These are phyloP conservation scores for Thrips palmi DNA, from an alignment of 1,140 invertebrate species.

Conservation along the genomic window DNA sequence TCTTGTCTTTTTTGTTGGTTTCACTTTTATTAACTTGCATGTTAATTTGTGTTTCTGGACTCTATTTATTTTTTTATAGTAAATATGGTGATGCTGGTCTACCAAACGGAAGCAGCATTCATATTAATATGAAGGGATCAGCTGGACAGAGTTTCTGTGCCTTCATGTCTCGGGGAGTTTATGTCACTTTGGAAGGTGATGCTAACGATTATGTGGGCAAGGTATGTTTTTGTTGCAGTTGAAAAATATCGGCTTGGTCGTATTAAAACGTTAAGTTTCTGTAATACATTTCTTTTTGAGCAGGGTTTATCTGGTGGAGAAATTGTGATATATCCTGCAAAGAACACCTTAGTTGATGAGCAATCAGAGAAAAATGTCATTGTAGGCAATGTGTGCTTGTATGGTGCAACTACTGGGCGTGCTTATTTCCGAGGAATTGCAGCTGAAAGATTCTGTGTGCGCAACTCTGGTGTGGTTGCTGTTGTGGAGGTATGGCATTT, in stretches of 20 bases:
- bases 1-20: conserved; percentile 5
- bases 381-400: conserved; percentile 94
- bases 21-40: conserved; percentile 9
- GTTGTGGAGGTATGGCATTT: conserved; percentile 46
- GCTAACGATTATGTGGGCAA: conserved; percentile 97
- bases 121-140: conserved; percentile 77
- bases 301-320: conserved; percentile 88
- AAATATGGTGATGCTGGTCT: conserved; percentile 79
- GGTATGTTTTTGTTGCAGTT: conserved; percentile 20
- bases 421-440: conserved; percentile 94
- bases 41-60: conserved; percentile 12
- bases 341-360: conserved; percentile 49
- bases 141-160: conserved; percentile 98
- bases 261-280: conserved; percentile 4
- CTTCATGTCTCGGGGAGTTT: conserved; percentile 83
- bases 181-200: conserved; percentile 85
- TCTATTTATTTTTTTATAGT: conserved; percentile 36
- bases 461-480: conserved; percentile 88
- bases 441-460: conserved; percentile 92
- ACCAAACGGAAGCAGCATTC: conserved; percentile 60
- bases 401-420: conserved; percentile 87
- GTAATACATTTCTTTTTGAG: conserved; percentile 19
- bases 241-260: background rate
- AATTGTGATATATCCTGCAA: conserved; percentile 85
- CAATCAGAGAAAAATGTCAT: conserved; percentile 91